Evolutionary conservation across 2,888 invertebrate species (phyloP).

Genomic region (Platycheirus albimanus): DNA sequence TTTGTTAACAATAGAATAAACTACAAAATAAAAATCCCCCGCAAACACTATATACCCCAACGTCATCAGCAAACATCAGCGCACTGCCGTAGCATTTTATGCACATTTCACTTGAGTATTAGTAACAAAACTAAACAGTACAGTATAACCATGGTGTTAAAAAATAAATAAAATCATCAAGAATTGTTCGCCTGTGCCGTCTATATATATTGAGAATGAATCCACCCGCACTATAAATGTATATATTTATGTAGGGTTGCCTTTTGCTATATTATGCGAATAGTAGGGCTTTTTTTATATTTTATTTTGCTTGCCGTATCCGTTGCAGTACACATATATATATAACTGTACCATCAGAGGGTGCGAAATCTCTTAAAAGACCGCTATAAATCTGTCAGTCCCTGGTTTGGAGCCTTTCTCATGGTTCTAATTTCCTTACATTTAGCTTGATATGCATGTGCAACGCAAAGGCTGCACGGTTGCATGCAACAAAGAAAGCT

Average conservation of each 20-base stretch:
- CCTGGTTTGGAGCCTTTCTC: conserved; percentile 66
- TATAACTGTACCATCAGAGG: conserved; percentile 40
- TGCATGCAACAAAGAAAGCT: conserved; percentile 35
- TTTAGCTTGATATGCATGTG: conserved; percentile 61
- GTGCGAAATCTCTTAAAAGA: conserved; percentile 71
- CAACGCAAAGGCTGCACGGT: conserved; percentile 45
- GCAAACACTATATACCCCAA: conserved; percentile 14
- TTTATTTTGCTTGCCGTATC: conserved; percentile 3
- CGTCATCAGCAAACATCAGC: conserved; percentile 18
- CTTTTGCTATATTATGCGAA: neutral
- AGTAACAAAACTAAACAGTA: conserved; percentile 55
- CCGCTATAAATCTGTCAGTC: conserved; percentile 73
- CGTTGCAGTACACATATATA: neutral
- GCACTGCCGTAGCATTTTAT: conserved; percentile 39
- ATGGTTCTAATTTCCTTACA: conserved; percentile 73
- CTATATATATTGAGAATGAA: conserved; percentile 10
- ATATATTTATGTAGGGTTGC: conserved; percentile 22
- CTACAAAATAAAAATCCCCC: conserved; percentile 62
- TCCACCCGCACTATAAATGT: conserved; percentile 45
- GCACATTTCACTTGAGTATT: conserved; percentile 69
- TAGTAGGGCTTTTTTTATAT: conserved; percentile 1
- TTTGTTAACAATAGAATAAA: conserved; percentile 73
- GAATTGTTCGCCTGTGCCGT: conserved; percentile 36
- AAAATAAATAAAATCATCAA: conserved; percentile 58
- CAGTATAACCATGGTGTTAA: neutral